Conservation (phyloP, 2,797 vertebrate species). For the Acropternis orthonyx region DNA sequence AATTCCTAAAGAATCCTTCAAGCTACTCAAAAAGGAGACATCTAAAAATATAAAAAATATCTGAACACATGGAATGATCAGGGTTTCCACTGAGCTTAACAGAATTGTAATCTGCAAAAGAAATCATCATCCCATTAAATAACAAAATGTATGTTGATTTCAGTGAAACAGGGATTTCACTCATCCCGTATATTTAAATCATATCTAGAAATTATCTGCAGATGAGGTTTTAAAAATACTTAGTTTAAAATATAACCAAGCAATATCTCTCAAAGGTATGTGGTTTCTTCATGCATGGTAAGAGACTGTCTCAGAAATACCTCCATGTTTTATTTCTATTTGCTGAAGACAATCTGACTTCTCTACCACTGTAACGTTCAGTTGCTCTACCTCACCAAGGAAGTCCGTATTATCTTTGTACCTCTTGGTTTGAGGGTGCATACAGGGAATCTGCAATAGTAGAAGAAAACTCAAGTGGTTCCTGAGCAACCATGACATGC, state of each 20-base stretch:
- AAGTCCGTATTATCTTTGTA: not conserved
- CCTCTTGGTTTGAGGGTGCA: not conserved
- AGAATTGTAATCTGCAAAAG: not conserved
- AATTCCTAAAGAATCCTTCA: not conserved
- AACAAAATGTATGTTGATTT: not conserved
- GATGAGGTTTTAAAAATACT: not conserved
- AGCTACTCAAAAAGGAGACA: not conserved
- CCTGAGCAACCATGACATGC: not conserved
- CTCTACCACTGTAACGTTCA: too few relatives aligned
- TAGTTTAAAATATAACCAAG: not conserved
- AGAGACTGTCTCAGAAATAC: not conserved
- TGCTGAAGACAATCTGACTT: not conserved
- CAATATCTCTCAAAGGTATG: not conserved
- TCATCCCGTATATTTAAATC: not conserved
- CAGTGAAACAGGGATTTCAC: not conserved
- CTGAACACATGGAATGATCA: not conserved
- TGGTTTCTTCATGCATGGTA: not conserved
- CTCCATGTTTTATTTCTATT: not conserved
- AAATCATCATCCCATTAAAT: not conserved
- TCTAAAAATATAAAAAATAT: not conserved
- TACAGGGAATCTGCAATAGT: not conserved
- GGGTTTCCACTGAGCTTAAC: not conserved
- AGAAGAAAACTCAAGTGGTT: not conserved
- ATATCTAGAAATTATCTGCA: not conserved
- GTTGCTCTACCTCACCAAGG: not conserved